Conservation (phyloP, 2,797 vertebrate species). For the Xenopus petersii region DNA sequence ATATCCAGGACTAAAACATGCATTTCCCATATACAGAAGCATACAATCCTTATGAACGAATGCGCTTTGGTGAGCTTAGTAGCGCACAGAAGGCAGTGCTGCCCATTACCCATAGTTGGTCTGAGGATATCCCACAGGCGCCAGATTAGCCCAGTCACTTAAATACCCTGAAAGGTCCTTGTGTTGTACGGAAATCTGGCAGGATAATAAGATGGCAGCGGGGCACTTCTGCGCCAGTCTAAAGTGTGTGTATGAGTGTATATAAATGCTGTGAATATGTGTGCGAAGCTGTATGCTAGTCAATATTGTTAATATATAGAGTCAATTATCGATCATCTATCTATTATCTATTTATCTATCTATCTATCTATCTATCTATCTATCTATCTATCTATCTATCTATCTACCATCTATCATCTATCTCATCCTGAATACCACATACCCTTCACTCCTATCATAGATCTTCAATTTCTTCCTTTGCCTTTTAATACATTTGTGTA, state of each 20-base stretch:
- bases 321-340: too few species aligned
- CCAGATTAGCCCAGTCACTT: slow-evolving; percentile 14
- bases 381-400: too few species aligned
- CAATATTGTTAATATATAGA: too few species aligned
- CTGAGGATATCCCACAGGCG: slow-evolving; percentile 40
- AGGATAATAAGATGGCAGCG: slow-evolving; percentile 20
- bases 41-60: slow-evolving; percentile 28
- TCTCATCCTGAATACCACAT: too few species aligned
- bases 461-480: too few species aligned
- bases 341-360: too few species aligned
- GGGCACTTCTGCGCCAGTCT: neutral
- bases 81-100: neutral
- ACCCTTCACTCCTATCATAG: too few species aligned
- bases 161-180: slow-evolving; percentile 44
- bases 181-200: slow-evolving; percentile 37
- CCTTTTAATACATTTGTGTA: too few species aligned
- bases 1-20: neutral
- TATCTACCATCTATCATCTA: too few species aligned
- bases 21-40: slow-evolving; percentile 45
- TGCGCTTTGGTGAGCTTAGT: slow-evolving; percentile 19
- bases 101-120: slow-evolving; percentile 1
- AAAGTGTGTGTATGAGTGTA: too few species aligned
- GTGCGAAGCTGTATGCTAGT: neutral
- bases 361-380: too few species aligned
- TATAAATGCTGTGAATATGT: neutral